These are phyloP conservation scores for Eudorcas thomsonii DNA, from an alignment of 2,113 vertebrate genomes.

Conservation along the genomic window DNA sequence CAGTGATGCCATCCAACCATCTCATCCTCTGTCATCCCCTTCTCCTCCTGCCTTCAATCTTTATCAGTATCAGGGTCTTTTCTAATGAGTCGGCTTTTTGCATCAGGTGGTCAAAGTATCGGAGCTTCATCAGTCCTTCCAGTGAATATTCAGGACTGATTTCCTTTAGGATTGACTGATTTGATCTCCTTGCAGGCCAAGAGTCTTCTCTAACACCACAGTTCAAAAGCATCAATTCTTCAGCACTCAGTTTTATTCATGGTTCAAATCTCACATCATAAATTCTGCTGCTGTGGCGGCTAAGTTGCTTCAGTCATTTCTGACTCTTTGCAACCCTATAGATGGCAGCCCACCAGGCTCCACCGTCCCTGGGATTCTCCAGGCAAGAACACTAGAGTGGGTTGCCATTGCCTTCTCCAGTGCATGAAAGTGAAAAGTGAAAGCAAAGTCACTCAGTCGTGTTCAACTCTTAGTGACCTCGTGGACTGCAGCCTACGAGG, in stretches of 20 bases:
- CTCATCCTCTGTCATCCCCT: background rate
- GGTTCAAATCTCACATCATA: background rate
- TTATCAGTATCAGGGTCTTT: background rate
- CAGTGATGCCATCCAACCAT: background rate
- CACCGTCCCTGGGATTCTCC: too few species aligned
- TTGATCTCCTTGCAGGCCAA: background rate
- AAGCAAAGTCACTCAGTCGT: too few species aligned
- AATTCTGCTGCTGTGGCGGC: background rate
- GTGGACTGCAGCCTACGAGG: too few species aligned
- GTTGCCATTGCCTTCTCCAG: too few species aligned
- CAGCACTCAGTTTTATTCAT: background rate
- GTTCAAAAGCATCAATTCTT: background rate
- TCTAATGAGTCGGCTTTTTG: accelerated
- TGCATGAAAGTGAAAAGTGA: too few species aligned
- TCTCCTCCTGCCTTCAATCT: background rate
- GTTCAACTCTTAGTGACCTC: too few species aligned
- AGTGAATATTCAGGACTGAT: background rate
- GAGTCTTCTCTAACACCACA: background rate
- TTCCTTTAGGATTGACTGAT: background rate
- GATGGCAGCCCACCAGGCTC: too few species aligned
- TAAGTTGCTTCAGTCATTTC: too few species aligned
- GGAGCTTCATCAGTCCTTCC: background rate
- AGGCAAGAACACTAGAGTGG: too few species aligned
- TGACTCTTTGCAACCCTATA: too few species aligned
- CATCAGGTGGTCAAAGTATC: background rate